phyloP scores from a whole-genome alignment of 35 echinoderm and acorn worm species.

The Heliocidaris erythrogramma region DNA sequence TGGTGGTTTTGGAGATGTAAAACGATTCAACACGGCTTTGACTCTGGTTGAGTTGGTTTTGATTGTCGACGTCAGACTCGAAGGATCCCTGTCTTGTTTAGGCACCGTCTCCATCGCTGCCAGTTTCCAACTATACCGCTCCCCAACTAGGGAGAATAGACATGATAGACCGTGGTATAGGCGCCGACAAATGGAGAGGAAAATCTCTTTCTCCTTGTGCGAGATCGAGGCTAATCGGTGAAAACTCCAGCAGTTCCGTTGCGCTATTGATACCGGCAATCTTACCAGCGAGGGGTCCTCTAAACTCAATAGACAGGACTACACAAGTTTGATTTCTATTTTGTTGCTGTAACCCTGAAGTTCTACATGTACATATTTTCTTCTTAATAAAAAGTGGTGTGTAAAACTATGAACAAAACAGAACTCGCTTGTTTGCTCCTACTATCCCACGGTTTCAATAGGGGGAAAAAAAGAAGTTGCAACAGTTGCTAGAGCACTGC shows the following conservation, averaged over 20 bases:
- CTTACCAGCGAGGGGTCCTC: conserved; percentile 32
- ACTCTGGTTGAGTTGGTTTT: conserved; percentile 31
- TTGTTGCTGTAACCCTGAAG: conserved; percentile 29
- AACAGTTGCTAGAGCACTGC: conserved; percentile 21
- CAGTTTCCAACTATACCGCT: not conserved
- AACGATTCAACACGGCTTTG: conserved; percentile 42
- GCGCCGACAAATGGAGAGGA: conserved; percentile 41
- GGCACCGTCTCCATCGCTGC: not conserved
- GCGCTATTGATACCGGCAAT: conserved; percentile 27
- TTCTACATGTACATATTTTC: not conserved
- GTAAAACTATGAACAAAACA: not conserved
- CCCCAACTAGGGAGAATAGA: not conserved
- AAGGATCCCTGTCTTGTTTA: not conserved
- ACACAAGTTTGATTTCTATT: not conserved
- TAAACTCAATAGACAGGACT: conserved; percentile 29
- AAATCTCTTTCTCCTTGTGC: conserved; percentile 44
- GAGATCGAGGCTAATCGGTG: conserved; percentile 40
- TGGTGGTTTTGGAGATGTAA: conserved; percentile 19
- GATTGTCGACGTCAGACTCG: conserved; percentile 30
- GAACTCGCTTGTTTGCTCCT: not conserved
- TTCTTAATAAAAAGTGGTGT: not conserved
- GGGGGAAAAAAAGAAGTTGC: not conserved
- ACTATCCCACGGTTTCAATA: conserved; percentile 38
- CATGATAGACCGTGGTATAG: not conserved
- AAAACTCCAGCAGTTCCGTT: conserved; percentile 41